A percentile compares a stretch with the other conserved stretches of the same genome.
These are phyloP conservation scores for Petrocephalus microphthalmus DNA, from an alignment of 2,113 vertebrate species.

Conservation along the genomic window DNA sequence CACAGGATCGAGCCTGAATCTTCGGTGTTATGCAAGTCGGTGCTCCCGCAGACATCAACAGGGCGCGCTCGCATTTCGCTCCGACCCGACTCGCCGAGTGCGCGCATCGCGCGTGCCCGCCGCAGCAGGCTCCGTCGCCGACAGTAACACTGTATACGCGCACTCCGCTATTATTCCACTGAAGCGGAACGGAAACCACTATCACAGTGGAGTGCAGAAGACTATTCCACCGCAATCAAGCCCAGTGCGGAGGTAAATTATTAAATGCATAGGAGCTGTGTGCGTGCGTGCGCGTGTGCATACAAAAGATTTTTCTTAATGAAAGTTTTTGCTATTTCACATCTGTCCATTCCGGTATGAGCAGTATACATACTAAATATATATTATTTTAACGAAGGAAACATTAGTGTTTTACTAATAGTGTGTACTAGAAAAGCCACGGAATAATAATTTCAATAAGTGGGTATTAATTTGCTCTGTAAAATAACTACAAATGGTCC, in stretches of 20 bases:
- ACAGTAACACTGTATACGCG: background rate
- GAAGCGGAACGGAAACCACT: background rate
- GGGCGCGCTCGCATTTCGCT: background rate
- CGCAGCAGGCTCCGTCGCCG: background rate
- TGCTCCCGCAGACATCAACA: constrained; percentile 21
- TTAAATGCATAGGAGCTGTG: background rate
- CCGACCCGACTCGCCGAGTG: background rate
- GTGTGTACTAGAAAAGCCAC: background rate
- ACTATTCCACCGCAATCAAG: background rate
- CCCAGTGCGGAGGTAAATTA: constrained; percentile 17
- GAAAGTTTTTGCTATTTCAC: background rate
- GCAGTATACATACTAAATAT: background rate
- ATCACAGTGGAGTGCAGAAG: background rate
- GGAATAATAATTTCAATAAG: too few relatives aligned
- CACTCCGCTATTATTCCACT: background rate
- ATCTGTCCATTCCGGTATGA: background rate
- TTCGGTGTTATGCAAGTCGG: constrained; percentile 44
- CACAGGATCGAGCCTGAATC: constrained; percentile 42
- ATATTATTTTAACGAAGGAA: background rate
- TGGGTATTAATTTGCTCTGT: too few relatives aligned
- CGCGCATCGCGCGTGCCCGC: background rate
- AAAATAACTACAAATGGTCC: background rate
- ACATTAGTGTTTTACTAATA: background rate
- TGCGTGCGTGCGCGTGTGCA: background rate
- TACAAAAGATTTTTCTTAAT: background rate